Conservation (phyloP, 2,797 vertebrate genomes). For the Danio choprae region DNA sequence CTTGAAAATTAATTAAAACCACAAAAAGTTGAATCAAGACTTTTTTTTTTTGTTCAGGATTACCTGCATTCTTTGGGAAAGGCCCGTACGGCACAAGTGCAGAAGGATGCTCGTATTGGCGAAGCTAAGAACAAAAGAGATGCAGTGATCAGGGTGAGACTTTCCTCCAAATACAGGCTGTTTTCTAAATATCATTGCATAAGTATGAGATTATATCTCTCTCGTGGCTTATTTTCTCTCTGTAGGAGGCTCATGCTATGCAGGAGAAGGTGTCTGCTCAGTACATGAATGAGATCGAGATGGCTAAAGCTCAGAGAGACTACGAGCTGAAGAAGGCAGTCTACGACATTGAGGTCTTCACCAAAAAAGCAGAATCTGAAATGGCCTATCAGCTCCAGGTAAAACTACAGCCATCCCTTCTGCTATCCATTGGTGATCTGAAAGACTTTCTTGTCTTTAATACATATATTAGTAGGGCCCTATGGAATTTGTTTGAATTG, state of each 20-base stretch:
- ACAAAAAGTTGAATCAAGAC: background rate
- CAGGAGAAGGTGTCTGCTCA: conserved; percentile 90
- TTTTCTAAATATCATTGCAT: background rate
- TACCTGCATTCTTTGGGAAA: conserved; percentile 91
- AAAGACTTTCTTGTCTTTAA: background rate
- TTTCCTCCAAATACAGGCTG: background rate
- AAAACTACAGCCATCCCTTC: conserved; percentile 7
- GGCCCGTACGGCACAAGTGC: conserved; percentile 90
- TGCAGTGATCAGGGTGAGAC: conserved; percentile 87
- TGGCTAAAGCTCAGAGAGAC: conserved; percentile 92
- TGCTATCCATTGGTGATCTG: background rate
- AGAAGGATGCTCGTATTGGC: conserved; percentile 91
- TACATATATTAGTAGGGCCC: too few species aligned
- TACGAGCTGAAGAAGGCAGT: conserved; percentile 90
- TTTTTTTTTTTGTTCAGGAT: conserved; percentile 74
- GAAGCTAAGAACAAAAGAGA: conserved; percentile 91
- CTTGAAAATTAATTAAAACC: background rate
- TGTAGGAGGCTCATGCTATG: conserved; percentile 88
- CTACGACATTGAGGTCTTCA: conserved; percentile 90
- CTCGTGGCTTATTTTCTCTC: background rate
- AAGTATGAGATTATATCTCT: background rate
- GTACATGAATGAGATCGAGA: conserved; percentile 89
- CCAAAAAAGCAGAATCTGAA: conserved; percentile 89
- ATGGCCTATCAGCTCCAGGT: conserved; percentile 94
- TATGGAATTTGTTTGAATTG: too few species aligned